Evolutionary conservation across 1,140 invertebrate species (phyloP).

Genomic region (Adelges cooleyi): DNA sequence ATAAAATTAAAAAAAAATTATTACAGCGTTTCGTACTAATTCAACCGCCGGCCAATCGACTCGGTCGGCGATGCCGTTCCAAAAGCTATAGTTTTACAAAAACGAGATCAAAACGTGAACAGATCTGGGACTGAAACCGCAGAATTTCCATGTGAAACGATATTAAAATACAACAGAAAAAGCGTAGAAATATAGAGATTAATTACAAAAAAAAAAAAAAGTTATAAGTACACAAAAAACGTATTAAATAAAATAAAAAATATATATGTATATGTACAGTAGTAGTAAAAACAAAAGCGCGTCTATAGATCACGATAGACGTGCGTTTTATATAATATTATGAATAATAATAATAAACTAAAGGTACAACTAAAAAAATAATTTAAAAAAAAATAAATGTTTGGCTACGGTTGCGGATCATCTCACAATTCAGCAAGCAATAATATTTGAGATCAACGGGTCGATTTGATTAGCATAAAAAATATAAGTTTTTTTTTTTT

Average conservation of each 20-base stretch:
- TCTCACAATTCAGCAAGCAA: constrained; percentile 8
- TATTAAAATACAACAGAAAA: constrained; percentile 24
- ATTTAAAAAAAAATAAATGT: constrained; percentile 1
- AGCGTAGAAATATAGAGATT: constrained; percentile 19
- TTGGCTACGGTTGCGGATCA: constrained; percentile 21
- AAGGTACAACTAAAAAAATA: constrained; percentile 7
- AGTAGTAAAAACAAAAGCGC: too few species aligned
- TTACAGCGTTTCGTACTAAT: constrained; percentile 19
- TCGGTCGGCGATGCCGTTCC: not conserved
- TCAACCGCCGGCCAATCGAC: not conserved
- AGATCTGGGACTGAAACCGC: constrained; percentile 26
- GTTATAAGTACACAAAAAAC: not conserved
- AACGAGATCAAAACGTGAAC: constrained; percentile 25
- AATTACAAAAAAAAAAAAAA: constrained; percentile 15
- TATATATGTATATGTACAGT: not conserved
- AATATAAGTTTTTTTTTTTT: not conserved
- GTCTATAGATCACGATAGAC: too few species aligned
- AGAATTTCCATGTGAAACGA: constrained; percentile 27
- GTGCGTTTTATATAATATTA: too few species aligned
- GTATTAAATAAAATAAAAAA: not conserved
- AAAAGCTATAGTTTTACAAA: constrained; percentile 24
- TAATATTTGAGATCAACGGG: constrained; percentile 29
- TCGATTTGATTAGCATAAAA: constrained; percentile 21
- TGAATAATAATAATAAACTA: constrained; percentile 1
- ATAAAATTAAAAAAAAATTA: not conserved